phyloP scores from a whole-genome alignment of 2,888 invertebrate genomes.

The Tholera decimalis region DNA sequence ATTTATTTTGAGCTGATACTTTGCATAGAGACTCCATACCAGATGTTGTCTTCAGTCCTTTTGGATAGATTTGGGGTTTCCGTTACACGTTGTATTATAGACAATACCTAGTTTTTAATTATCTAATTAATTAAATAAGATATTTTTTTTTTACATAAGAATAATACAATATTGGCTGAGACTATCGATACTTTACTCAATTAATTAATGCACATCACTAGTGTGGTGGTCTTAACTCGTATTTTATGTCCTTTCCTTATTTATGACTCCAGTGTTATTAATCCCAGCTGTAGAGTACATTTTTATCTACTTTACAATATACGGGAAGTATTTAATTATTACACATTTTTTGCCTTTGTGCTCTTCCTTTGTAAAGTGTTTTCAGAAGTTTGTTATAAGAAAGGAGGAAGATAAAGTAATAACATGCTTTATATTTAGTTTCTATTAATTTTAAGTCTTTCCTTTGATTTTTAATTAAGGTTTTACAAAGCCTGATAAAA shows the following conservation, averaged over 20 bases:
- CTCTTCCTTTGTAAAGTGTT: constrained; percentile 23
- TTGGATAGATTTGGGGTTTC: too few species aligned
- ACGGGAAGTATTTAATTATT: constrained; percentile 10
- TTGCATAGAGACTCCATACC: too few species aligned
- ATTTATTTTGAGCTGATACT: too few species aligned
- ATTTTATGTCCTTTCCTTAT: constrained; percentile 42
- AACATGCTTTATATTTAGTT: constrained; percentile 19
- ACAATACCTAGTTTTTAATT: too few species aligned
- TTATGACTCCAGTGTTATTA: constrained; percentile 27
- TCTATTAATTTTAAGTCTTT: constrained; percentile 5
- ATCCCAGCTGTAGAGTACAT: constrained; percentile 13
- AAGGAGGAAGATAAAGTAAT: constrained; percentile 28
- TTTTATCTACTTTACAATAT: constrained; percentile 26
- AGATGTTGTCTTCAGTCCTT: too few species aligned
- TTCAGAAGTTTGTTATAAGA: constrained; percentile 20
- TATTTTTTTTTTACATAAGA: too few species aligned
- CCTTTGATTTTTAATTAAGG: not conserved
- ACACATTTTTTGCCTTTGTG: constrained; percentile 11
- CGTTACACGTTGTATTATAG: too few species aligned
- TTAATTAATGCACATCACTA: constrained; percentile 13
- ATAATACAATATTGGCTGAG: too few species aligned
- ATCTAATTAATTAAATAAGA: too few species aligned
- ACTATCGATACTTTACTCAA: constrained; percentile 16
- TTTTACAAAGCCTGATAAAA: not conserved
- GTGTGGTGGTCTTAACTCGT: constrained; percentile 12